phyloP scores from a whole-genome alignment of 2,113 vertebrate genomes.

The Hymenochirus boettgeri region DNA sequence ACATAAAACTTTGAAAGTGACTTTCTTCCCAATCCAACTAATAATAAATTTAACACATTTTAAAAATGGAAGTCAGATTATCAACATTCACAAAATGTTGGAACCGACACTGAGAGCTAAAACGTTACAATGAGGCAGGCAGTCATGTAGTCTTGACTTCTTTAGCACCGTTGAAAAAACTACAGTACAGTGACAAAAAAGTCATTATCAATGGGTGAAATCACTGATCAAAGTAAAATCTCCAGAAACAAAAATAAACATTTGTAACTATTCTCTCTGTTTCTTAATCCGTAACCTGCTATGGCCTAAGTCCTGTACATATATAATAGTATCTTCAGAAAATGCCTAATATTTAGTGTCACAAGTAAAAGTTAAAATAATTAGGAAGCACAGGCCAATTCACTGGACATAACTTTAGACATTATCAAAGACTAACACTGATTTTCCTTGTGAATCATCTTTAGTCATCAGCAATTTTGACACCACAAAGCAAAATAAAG shows the following conservation, averaged over 20 bases:
- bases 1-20: constrained; percentile 93
- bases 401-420: constrained; percentile 88
- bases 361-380: constrained; percentile 87
- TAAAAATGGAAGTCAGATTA: constrained; percentile 84
- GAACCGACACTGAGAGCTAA: constrained; percentile 87
- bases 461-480: constrained; percentile 61
- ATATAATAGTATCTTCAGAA: constrained; percentile 68
- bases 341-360: constrained; percentile 88
- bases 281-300: constrained; percentile 60
- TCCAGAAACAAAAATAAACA: constrained; percentile 72
- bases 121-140: constrained; percentile 95
- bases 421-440: constrained; percentile 81
- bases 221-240: constrained; percentile 78
- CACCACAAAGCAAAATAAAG: constrained; percentile 78
- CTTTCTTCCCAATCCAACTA: constrained; percentile 81
- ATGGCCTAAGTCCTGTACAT: constrained; percentile 79
- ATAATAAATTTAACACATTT: constrained; percentile 94
- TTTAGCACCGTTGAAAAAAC: constrained; percentile 96
- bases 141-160: constrained; percentile 83
- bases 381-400: constrained; percentile 89
- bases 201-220: constrained; percentile 76
- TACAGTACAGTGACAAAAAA: constrained; percentile 92
- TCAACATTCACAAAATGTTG: constrained; percentile 98
- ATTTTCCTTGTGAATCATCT: constrained; percentile 60
- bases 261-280: constrained; percentile 62